Base-by-base conservation (phyloP, 2,113 vertebrate species). In the Sapajus apella region DNA sequence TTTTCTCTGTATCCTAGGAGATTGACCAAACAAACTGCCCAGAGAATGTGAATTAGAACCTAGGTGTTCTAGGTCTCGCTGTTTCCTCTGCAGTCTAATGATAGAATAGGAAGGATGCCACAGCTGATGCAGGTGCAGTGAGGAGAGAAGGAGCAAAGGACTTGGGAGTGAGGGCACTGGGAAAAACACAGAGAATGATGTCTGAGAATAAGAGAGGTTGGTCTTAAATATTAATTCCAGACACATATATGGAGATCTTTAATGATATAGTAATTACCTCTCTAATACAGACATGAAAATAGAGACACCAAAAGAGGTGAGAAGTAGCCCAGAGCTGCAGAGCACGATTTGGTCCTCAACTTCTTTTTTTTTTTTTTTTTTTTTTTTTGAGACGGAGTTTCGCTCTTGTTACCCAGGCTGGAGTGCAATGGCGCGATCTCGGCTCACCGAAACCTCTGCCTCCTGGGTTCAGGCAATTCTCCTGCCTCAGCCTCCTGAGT, bases 1-100 rank as follows among this genome's bases (percentile, higher is more conserved):
- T 75, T 92, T 43, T 47, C 50, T 68, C 61, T 20, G 94, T 96
- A 94, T 94, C 96, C 96, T 96, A 97, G 96, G 97, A 97, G 91
- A 97, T 8, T 6, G 85, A 81, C 55, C 73, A 84, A 96, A 97
- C 94, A 95, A 93, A 90, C 70, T 93, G 23, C 70, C 40, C 43
- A 84, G 72, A 96, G 90, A 97, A 97, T 90, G 64, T 0, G 0
- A 93, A 45, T 77, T 94, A 84, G 96, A 92, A 97, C 66, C 40
- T 52, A 73, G 27, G 47, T 83, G 82, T 94, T 90, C 90, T 92
- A 90, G 47, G 76, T 68, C 56, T 70, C 40, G 25, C 45, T 55
- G 77, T 61, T 72, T 84, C 37, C 16, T 77, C 77, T 75, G 88
- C 37, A 73, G 43, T 40, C 76, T 90, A 88, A 96, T 83, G 64